A percentile compares a stretch with the other conserved stretches of the same genome.
phyloP scores from a whole-genome alignment of 2,888 invertebrate species.

The Leptinotarsa juncta region DNA sequence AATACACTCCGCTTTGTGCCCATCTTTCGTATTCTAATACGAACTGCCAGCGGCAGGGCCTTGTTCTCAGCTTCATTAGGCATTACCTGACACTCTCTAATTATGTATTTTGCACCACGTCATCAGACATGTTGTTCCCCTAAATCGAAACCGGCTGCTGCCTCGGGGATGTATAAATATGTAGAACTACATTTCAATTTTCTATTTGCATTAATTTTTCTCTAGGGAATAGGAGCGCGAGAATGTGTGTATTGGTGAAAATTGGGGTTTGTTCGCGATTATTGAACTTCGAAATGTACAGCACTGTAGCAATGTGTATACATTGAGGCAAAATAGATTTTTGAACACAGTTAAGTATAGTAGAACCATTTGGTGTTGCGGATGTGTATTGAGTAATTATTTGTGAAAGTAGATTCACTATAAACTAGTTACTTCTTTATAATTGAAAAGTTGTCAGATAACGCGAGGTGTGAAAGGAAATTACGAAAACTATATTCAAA shows the following conservation, averaged over 20 bases:
- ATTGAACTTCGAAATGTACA: slow-evolving; percentile 2
- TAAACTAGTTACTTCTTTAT: too few species aligned
- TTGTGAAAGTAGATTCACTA: too few species aligned
- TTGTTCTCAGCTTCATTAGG: slow-evolving; percentile 59
- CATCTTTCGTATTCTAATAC: slow-evolving; percentile 49
- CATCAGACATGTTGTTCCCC: slow-evolving; percentile 46
- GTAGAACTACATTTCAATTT: slow-evolving; percentile 58
- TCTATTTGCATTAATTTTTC: slow-evolving; percentile 55
- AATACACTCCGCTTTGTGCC: slow-evolving; percentile 50
- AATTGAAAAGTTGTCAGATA: too few species aligned
- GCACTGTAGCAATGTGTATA: not conserved
- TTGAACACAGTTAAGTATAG: slow-evolving; percentile 1
- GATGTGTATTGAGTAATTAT: too few species aligned
- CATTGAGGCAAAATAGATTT: not conserved
- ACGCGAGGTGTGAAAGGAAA: too few species aligned
- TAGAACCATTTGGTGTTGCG: too few species aligned
- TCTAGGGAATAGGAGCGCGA: slow-evolving; percentile 37
- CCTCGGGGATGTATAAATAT: slow-evolving; percentile 55
- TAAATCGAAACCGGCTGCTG: slow-evolving; percentile 27
- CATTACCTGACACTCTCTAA: slow-evolving; percentile 65
- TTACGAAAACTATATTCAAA: too few species aligned
- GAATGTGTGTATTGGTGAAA: slow-evolving; percentile 13
- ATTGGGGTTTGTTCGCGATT: slow-evolving; percentile 14
- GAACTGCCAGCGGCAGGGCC: slow-evolving; percentile 51
- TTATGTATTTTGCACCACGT: slow-evolving; percentile 63